phyloP scores from a whole-genome alignment of 2,888 invertebrate species.

The Calameuta idolon region DNA sequence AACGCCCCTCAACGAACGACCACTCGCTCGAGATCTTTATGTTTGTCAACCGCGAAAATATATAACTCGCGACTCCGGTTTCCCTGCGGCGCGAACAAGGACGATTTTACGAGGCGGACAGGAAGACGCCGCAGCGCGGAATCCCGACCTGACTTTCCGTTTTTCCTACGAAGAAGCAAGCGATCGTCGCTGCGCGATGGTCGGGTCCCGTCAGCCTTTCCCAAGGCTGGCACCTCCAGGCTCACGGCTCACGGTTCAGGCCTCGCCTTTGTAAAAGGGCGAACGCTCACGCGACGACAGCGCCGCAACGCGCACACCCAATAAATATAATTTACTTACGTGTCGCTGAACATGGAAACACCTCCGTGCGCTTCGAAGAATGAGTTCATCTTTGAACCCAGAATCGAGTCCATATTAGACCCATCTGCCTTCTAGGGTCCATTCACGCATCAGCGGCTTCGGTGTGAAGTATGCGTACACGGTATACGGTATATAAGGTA shows the following conservation, averaged over 20 bases:
- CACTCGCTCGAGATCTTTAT: conserved; percentile 8
- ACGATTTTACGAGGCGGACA: conserved; percentile 7
- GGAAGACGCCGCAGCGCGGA: neutral
- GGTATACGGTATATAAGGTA: neutral
- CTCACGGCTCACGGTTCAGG: neutral
- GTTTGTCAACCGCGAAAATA: conserved; percentile 11
- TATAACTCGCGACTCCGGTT: conserved; percentile 1
- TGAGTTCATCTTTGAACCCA: conserved; percentile 54
- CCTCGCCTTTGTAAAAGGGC: neutral
- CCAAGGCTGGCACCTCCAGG: neutral
- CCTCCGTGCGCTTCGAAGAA: conserved; percentile 44
- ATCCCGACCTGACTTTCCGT: neutral
- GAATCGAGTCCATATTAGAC: conserved; percentile 64
- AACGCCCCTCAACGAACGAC: conserved; percentile 7
- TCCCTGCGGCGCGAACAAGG: neutral
- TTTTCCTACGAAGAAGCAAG: neutral
- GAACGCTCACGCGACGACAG: conserved; percentile 4
- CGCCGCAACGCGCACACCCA: conserved; percentile 32
- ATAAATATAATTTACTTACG: conserved; percentile 59
- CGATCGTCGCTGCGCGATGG: neutral
- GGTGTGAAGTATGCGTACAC: neutral
- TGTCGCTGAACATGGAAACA: conserved; percentile 40
- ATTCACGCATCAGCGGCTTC: conserved; percentile 56
- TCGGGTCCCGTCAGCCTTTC: neutral
- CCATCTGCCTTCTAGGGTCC: conserved; percentile 60